A percentile compares a stretch with the other conserved stretches of the same genome.
These are phyloP conservation scores for Meganola albula DNA, from an alignment of 2,888 invertebrate species.

Conservation along the genomic window DNA sequence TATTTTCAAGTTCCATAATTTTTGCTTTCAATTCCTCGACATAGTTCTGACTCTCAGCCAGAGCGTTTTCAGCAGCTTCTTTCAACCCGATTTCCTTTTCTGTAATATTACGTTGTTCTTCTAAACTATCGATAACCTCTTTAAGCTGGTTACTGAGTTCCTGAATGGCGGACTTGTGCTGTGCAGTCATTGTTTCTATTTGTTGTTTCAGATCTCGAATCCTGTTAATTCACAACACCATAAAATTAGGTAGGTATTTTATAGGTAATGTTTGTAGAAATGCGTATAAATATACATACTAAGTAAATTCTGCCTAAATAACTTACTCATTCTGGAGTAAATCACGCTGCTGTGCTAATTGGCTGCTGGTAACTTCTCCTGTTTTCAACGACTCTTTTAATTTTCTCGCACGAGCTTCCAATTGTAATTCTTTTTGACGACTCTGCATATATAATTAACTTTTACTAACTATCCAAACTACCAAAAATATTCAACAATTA, in stretches of 20 bases:
- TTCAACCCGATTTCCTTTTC: constrained; percentile 44
- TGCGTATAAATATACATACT: too few species aligned
- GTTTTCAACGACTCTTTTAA: constrained; percentile 64
- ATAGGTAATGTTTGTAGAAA: background rate
- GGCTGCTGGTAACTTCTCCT: constrained; percentile 56
- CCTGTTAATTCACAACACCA: constrained; percentile 28
- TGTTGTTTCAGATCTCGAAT: constrained; percentile 51
- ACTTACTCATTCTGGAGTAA: constrained; percentile 54
- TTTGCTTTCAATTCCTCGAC: constrained; percentile 50
- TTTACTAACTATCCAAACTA: too few species aligned
- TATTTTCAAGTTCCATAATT: constrained; percentile 53
- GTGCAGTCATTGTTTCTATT: constrained; percentile 42
- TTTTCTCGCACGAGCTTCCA: constrained; percentile 66
- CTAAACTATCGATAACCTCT: constrained; percentile 38
- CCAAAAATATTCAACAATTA: too few species aligned
- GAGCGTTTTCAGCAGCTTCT: constrained; percentile 34
- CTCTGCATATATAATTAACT: too few species aligned
- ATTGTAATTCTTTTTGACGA: constrained; percentile 61
- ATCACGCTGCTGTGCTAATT: constrained; percentile 59
- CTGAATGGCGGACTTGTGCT: constrained; percentile 45
- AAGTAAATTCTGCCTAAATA: background rate
- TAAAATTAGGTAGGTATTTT: background rate
- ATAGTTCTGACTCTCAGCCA: constrained; percentile 37
- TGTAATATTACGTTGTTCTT: constrained; percentile 38
- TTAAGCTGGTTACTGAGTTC: constrained; percentile 51